Percentiles rank a stretch among this genome's conserved stretches.
phyloP scores from a whole-genome alignment of 2,113 vertebrate species.

The Syrrhaptes paradoxus region DNA sequence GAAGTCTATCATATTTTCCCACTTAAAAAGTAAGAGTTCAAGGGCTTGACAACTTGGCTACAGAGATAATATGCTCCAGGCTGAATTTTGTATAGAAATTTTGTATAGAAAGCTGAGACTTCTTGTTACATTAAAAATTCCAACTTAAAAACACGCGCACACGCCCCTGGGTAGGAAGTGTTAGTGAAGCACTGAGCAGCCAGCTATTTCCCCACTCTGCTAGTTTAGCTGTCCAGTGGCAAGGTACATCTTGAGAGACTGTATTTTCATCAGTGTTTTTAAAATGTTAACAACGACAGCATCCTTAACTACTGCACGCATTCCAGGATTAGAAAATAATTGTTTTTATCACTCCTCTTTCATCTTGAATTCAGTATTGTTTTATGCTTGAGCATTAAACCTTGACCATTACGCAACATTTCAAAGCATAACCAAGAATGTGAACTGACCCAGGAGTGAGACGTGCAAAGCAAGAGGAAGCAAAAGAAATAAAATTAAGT shows the following conservation, averaged over 20 bases:
- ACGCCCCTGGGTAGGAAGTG: neutral
- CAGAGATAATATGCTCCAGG: neutral
- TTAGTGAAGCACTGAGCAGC: neutral
- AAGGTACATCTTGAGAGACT: neutral
- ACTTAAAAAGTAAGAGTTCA: constrained; percentile 28
- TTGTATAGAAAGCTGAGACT: neutral
- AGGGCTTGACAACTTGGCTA: constrained; percentile 22
- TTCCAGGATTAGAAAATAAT: neutral
- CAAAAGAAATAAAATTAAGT: neutral
- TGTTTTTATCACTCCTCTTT: neutral
- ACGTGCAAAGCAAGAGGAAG: neutral
- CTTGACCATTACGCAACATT: neutral
- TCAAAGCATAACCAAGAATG: neutral
- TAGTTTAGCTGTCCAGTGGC: neutral
- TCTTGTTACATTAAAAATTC: neutral
- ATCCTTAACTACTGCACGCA: neutral
- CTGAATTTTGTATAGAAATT: neutral
- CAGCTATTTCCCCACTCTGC: neutral
- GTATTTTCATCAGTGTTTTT: neutral
- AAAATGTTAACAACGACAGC: neutral
- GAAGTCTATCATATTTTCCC: constrained; percentile 25
- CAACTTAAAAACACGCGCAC: neutral
- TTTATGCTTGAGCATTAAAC: neutral
- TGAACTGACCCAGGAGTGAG: neutral
- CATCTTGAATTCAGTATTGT: neutral